phyloP scores from a whole-genome alignment of 1,140 invertebrate genomes.

The Dreissena polymorpha region DNA sequence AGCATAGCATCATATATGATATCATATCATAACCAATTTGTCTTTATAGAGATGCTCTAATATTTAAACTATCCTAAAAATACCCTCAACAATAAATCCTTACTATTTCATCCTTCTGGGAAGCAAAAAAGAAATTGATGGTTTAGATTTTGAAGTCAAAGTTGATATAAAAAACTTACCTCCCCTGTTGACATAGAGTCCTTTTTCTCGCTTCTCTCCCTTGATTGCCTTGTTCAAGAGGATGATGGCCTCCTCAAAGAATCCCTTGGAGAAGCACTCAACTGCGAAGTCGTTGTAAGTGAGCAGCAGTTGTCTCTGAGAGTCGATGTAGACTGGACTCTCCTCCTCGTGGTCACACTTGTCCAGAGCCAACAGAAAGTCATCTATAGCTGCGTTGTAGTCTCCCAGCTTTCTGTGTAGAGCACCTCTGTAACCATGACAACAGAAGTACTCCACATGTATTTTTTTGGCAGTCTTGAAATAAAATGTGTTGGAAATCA shows the following conservation, averaged over 20 bases:
- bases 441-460: no score
- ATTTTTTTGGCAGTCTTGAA: no score
- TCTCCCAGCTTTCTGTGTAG: conserved; percentile 75
- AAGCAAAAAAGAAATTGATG: no score
- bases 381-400: conserved; percentile 79
- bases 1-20: no score
- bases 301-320: conserved; percentile 77
- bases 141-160: not conserved
- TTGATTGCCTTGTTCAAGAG: conserved; percentile 79
- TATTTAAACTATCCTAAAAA: no score
- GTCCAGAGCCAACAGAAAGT: conserved; percentile 77
- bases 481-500: no score
- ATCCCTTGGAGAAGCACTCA: conserved; percentile 77
- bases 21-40: no score
- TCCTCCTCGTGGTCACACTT: conserved; percentile 77
- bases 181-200: conserved; percentile 79
- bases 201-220: conserved; percentile 78
- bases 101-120: no score
- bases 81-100: no score
- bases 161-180: conserved; percentile 60
- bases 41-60: no score
- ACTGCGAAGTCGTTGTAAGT: conserved; percentile 80
- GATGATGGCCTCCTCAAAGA: conserved; percentile 77
- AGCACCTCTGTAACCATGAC: conserved; percentile 69
- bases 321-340: conserved; percentile 68